A percentile compares a stretch with the other conserved stretches of the same genome.
Conservation (phyloP, 2,113 vertebrate species). For the Pachyramphus minor region DNA sequence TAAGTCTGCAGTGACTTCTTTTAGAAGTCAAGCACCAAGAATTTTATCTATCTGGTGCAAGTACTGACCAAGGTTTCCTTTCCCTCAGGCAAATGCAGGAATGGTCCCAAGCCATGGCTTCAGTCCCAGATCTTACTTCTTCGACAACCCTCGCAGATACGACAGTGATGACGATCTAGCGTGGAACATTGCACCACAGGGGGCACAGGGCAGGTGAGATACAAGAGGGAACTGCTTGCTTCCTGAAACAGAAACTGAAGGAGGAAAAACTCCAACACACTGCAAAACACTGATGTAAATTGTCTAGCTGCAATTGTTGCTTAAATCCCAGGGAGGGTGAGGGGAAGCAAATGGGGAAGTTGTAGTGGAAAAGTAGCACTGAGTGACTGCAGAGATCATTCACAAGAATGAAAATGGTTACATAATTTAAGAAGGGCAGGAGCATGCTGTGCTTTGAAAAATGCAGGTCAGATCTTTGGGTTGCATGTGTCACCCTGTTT, state of each 20-base stretch:
- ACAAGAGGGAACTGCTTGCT: not conserved
- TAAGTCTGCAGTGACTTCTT: not conserved
- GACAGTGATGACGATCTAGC: conserved; percentile 95
- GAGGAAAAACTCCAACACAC: not conserved
- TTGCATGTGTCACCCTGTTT: not conserved
- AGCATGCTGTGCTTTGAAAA: rapidly evolving
- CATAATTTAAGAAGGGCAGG: not conserved
- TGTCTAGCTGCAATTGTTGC: not conserved
- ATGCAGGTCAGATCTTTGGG: not conserved
- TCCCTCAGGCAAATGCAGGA: conserved; percentile 78
- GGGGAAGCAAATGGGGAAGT: not conserved
- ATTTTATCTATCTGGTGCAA: not conserved
- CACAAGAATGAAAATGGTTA: rapidly evolving
- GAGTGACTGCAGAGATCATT: no score
- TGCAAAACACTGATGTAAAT: not conserved
- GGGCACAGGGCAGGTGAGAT: conserved; percentile 86
- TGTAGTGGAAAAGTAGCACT: not conserved
- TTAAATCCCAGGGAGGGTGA: not conserved
- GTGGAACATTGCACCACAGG: conserved; percentile 89
- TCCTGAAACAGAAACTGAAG: not conserved
- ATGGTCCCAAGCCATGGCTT: conserved; percentile 87
- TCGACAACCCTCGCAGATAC: conserved; percentile 94
- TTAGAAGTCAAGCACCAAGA: not conserved
- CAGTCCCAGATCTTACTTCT: conserved; percentile 90
- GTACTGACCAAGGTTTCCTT: not conserved